Percentiles rank a stretch among this genome's conserved stretches.
Conservation (phyloP, 1,140 invertebrate species). For the Episyrphus balteatus region DNA sequence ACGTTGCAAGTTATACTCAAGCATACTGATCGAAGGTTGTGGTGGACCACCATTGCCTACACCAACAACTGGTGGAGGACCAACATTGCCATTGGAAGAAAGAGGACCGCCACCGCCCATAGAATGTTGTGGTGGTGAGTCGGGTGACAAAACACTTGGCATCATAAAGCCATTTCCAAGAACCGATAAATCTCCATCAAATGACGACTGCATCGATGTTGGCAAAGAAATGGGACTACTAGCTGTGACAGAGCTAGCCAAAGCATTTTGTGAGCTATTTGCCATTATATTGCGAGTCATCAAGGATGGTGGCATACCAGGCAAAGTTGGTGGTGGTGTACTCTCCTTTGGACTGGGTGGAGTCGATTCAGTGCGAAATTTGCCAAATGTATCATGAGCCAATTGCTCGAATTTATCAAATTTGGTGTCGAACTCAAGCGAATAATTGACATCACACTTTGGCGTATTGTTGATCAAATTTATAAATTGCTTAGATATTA, state of each 20-base stretch:
- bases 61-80: conserved; percentile 1
- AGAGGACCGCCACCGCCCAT: not conserved
- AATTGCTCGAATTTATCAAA: conserved; percentile 63
- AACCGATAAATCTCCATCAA: conserved; percentile 48
- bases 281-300: conserved; percentile 5
- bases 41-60: conserved; percentile 4
- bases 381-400: conserved; percentile 58
- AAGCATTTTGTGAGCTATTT: conserved; percentile 8
- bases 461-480: conserved; percentile 69
- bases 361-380: conserved; percentile 51
- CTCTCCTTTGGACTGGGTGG: conserved; percentile 17
- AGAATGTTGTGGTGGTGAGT: conserved; percentile 26
- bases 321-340: conserved; percentile 16
- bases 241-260: conserved; percentile 39
- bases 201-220: conserved; percentile 62
- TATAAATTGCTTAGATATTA: conserved; percentile 61
- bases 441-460: conserved; percentile 63
- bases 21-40: conserved; percentile 46
- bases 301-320: conserved; percentile 14
- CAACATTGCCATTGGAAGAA: not conserved
- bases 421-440: conserved; percentile 73
- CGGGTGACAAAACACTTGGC: conserved; percentile 36
- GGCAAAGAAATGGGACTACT: conserved; percentile 55
- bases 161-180: conserved; percentile 38
- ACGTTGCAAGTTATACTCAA: conserved; percentile 73